Evolutionary conservation across 1,140 invertebrate species (phyloP).

Genomic region (Galleria mellonella): DNA sequence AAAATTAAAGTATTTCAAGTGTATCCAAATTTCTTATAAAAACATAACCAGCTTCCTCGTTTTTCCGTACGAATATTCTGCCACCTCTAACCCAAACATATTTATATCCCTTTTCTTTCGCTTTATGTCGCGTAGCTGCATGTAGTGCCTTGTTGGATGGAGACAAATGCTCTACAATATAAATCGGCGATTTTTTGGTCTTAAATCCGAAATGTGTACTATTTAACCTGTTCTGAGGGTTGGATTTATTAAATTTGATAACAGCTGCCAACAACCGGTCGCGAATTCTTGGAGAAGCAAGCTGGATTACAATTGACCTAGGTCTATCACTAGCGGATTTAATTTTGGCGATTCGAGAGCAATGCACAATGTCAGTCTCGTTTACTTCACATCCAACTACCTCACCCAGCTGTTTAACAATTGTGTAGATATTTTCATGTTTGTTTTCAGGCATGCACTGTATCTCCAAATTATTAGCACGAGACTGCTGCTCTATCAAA

Average conservation of each 20-base stretch:
- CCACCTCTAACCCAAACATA: neutral
- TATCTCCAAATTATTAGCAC: neutral
- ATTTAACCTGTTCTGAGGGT: neutral
- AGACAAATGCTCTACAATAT: neutral
- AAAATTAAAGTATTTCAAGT: neutral
- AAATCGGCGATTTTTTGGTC: neutral
- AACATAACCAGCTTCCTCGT: too few relatives aligned
- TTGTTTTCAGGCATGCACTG: neutral
- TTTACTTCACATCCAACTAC: neutral
- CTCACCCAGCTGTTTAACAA: neutral
- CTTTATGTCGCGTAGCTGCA: neutral
- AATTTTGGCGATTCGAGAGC: neutral
- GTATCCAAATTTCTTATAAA: neutral
- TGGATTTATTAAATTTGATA: neutral
- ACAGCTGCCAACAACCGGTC: neutral
- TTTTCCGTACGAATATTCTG: neutral
- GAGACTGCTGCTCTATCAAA: neutral
- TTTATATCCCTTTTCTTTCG: neutral
- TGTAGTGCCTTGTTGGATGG: neutral
- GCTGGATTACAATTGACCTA: neutral
- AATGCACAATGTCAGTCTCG: neutral
- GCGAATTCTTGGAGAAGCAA: neutral
- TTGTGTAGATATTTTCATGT: neutral
- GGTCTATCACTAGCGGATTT: neutral
- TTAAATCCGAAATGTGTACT: neutral